These are phyloP conservation scores for Machaerirhynchus nigripectus DNA, from an alignment of 2,113 vertebrate species.

Conservation along the genomic window DNA sequence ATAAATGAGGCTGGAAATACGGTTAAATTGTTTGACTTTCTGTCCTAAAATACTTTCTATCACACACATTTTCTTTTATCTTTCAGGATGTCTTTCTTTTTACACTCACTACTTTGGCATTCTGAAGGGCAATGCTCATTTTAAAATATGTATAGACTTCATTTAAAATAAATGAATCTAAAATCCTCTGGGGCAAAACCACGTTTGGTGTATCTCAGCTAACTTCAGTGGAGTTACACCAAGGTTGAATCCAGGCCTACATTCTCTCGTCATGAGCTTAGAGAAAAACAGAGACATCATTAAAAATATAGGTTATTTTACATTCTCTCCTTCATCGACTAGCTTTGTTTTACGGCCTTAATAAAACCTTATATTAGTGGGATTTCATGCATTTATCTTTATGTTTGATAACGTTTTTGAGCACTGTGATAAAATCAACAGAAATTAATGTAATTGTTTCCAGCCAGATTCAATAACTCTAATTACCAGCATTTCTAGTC, in stretches of 20 bases:
- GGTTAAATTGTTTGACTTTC: background rate
- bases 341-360: background rate
- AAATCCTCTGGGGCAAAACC: conserved; percentile 14
- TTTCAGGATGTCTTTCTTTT: conserved; percentile 22
- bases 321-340: background rate
- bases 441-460: conserved; percentile 22
- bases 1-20: background rate
- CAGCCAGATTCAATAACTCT: conserved; percentile 2
- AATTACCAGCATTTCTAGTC: conserved; percentile 1
- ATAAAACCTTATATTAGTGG: background rate
- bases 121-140: conserved; percentile 50
- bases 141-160: conserved; percentile 57
- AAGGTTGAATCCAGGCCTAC: background rate
- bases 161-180: conserved; percentile 54
- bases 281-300: background rate
- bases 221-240: background rate
- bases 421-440: background rate
- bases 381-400: conserved; percentile 1
- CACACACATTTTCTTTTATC: background rate
- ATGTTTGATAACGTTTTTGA: conserved; percentile 17
- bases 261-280: background rate
- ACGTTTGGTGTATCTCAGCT: background rate
- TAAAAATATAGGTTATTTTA: background rate
- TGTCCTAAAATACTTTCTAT: background rate
- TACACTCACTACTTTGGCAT: conserved; percentile 3